phyloP scores from a whole-genome alignment of 2,888 invertebrate species.

The Drosophila formosana region DNA sequence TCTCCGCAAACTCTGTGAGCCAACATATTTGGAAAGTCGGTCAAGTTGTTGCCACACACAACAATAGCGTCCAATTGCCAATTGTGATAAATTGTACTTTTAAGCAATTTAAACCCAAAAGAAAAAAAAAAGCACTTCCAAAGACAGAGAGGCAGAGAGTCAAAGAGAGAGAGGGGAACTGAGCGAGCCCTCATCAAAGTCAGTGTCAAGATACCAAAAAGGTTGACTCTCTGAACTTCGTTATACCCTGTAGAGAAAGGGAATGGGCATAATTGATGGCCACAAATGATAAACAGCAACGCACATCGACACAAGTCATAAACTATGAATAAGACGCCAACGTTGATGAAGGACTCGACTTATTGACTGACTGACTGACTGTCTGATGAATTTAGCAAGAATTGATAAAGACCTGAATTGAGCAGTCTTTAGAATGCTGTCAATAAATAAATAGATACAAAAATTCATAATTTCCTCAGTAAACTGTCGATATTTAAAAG shows the following conservation, averaged over 20 bases:
- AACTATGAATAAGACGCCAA: background rate
- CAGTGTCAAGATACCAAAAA: conserved; percentile 47
- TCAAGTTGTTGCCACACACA: conserved; percentile 52
- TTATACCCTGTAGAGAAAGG: background rate
- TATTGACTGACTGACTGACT: background rate
- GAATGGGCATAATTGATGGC: background rate
- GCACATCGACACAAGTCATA: background rate
- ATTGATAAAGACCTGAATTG: too few species aligned
- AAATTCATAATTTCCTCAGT: too few species aligned
- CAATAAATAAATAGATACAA: too few species aligned
- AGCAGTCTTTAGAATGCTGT: too few species aligned
- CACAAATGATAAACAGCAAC: too few species aligned
- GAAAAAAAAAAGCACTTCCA: conserved; percentile 19
- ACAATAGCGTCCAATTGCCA: conserved; percentile 69
- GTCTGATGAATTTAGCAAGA: background rate
- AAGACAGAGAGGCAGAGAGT: too few species aligned
- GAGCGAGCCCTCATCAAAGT: conserved; percentile 66
- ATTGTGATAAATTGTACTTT: conserved; percentile 81
- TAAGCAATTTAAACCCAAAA: conserved; percentile 68
- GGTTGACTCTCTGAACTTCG: conserved; percentile 28
- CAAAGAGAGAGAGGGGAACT: background rate
- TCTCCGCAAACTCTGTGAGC: background rate
- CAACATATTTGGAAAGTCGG: conserved; percentile 50
- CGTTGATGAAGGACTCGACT: background rate
- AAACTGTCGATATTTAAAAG: too few species aligned